Base-by-base conservation (phyloP, 2,113 vertebrate species). In the Speoplatyrhinus poulsoni region DNA sequence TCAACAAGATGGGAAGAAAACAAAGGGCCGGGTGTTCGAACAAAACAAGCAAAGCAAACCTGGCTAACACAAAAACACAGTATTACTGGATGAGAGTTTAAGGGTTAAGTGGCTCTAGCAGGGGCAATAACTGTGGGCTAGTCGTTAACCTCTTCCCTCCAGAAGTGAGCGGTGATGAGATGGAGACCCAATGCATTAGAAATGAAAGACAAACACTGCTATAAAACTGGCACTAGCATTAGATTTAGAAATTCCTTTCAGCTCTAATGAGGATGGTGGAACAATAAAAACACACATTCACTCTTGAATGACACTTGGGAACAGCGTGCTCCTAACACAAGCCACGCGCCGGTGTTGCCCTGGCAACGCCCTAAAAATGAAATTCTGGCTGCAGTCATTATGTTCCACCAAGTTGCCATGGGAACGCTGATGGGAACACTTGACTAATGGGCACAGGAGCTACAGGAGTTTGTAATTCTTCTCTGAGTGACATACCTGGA, bases 401-500 rank as follows among this genome's bases (percentile, higher is more conserved):
- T 60, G 49, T 17, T 60, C 9, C 4, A 67, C 64, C 54, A 61
- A 66, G 70, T 69, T 72, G 62, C 62, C 49, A 74, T 64, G 52
- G 73, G 56, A 73, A 73, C 56, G 59, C 19, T 19, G 50, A 41
- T 55, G 4, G 8, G 56, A 26, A 11, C 9, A 49, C 12, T 49
- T 9, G 11, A 52, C 13, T 52, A 52, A 15, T 41, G 0, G 26
- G 36, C 36, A 52, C 49, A 52, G 13, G 49, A 15, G 49, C 49
- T 49, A 49, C 26, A 26, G 26, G 66, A 41, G 48, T 47, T 17
- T 17, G 61, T 46, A 11, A 16, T 12, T 33, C 36, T 36, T n/a
- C 67, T 66, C 32, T 26, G 33, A 53, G 60, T 1, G 26, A 82
- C 83, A 46, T 94, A 98, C 98, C 96, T 99, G 98, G 76, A 99